Percentiles rank a stretch among this genome's conserved stretches.
phyloP scores from a whole-genome alignment of 2,797 vertebrate genomes.

The Brotula barbata region DNA sequence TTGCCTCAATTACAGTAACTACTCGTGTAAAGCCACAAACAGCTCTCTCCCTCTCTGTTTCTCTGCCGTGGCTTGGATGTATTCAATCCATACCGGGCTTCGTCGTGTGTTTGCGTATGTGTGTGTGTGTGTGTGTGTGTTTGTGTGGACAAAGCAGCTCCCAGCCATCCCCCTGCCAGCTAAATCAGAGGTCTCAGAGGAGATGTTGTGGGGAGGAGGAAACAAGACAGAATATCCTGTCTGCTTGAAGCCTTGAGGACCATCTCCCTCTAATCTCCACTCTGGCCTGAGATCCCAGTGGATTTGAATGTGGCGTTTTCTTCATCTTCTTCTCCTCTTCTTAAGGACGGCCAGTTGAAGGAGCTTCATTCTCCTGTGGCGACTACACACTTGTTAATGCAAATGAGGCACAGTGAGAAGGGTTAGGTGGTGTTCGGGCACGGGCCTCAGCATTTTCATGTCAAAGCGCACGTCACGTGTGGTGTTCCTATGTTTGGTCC shows the following conservation, averaged over 20 bases:
- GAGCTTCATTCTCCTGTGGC: conserved; percentile 18
- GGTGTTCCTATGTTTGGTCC: conserved; percentile 19
- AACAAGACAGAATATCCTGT: conserved; percentile 61
- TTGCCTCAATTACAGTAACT: conserved; percentile 42
- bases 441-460: conserved; percentile 14
- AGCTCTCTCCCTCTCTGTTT: conserved; percentile 27
- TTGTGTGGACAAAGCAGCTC: conserved; percentile 43
- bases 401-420: conserved; percentile 45
- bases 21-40: conserved; percentile 48
- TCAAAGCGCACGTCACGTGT: conserved; percentile 29
- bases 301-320: conserved; percentile 39
- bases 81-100: conserved; percentile 39
- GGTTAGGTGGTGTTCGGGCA: conserved; percentile 40
- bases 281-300: conserved; percentile 47
- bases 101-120: conserved; percentile 20
- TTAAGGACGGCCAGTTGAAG: conserved; percentile 13
- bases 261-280: conserved; percentile 68
- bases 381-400: conserved; percentile 41
- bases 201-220: conserved; percentile 61
- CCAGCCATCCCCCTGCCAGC: conserved; percentile 55
- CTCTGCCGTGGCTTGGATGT: conserved; percentile 43
- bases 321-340: conserved; percentile 19
- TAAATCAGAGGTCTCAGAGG: conserved; percentile 67
- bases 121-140: not conserved
- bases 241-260: conserved; percentile 62